These are phyloP conservation scores for Numenius phaeopus DNA, from an alignment of 2,797 vertebrate species.

Conservation along the genomic window DNA sequence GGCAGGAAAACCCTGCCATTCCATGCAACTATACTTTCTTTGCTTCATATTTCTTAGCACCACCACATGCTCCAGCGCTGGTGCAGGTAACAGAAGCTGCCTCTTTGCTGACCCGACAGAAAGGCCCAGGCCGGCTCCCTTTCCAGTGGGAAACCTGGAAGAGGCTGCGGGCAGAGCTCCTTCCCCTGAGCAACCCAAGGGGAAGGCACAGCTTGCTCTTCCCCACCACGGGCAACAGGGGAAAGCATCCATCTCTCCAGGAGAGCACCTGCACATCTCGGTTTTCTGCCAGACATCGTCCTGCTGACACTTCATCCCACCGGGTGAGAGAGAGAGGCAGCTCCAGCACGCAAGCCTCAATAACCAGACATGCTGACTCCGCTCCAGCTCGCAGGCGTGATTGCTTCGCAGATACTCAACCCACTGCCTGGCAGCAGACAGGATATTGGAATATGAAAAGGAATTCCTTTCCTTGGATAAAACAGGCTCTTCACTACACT, in stretches of 20 bases:
- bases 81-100: background rate
- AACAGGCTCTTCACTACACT: background rate
- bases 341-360: background rate
- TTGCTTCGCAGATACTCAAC: background rate
- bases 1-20: background rate
- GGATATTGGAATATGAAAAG: background rate
- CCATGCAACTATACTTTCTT: accelerated
- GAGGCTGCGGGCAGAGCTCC: background rate
- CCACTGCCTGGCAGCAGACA: accelerated
- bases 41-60: background rate
- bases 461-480: background rate
- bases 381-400: background rate
- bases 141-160: background rate
- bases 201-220: background rate
- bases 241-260: background rate
- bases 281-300: background rate
- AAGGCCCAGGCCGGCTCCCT: background rate
- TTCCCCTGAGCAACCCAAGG: accelerated
- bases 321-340: background rate
- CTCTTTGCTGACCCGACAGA: background rate
- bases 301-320: background rate
- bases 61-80: accelerated
- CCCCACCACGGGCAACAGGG: too few relatives aligned
- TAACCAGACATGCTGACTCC: background rate
- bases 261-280: background rate